Evolutionary conservation across 2,113 vertebrate genomes (phyloP).

Genomic region (human (Homo sapiens)): DNA sequence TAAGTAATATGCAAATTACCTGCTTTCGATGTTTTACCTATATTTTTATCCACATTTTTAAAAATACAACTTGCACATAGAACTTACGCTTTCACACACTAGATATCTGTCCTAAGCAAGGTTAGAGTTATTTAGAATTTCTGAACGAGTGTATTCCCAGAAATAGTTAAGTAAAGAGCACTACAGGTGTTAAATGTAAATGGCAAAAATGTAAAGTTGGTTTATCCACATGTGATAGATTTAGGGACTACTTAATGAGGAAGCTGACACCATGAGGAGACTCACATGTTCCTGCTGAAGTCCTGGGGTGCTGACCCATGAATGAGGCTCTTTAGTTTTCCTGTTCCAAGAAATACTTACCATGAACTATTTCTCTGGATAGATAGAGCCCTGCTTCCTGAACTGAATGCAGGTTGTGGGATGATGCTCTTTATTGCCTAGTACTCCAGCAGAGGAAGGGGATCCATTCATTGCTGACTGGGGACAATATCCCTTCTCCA

Average conservation of each 20-base stretch:
- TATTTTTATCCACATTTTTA: background rate
- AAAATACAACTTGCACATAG: background rate
- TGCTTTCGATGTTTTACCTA: background rate
- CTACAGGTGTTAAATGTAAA: background rate
- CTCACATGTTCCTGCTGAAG: background rate
- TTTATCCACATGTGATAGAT: background rate
- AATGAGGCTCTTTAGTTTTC: background rate
- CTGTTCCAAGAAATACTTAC: background rate
- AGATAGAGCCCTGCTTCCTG: background rate
- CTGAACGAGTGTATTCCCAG: background rate
- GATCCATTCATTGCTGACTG: background rate
- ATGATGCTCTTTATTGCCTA: background rate
- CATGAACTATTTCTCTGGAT: background rate
- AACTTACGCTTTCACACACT: background rate
- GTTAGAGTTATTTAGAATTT: background rate
- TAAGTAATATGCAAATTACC: background rate
- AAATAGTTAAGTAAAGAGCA: background rate
- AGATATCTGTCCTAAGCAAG: background rate
- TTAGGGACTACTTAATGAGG: background rate
- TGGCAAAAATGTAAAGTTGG: background rate
- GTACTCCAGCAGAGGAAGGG: background rate
- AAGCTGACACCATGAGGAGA: background rate
- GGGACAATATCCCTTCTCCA: background rate
- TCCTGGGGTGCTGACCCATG: background rate
- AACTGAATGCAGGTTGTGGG: fast-evolving